phyloP scores from a whole-genome alignment of 2,888 invertebrate genomes.

The Sipha maydis region DNA sequence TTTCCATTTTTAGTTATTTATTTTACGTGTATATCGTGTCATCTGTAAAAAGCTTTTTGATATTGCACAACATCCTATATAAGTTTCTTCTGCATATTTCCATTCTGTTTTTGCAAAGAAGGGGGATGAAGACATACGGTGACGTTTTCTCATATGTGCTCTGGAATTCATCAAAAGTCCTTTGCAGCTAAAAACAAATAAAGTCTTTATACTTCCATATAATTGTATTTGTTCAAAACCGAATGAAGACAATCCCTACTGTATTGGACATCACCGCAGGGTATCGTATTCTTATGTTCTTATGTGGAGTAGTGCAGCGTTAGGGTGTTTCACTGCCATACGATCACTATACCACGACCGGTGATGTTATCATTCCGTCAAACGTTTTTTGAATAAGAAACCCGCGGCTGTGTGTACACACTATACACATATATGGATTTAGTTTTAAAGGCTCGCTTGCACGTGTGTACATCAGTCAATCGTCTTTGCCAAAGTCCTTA shows the following conservation, averaged over 20 bases:
- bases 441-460: not conserved
- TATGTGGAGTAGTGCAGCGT: not conserved
- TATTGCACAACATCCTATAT: not conserved
- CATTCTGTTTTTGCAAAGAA: not conserved
- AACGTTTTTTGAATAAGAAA: not conserved
- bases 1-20: not conserved
- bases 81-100: not conserved
- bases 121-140: not conserved
- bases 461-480: not conserved
- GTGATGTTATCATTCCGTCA: constrained; percentile 1
- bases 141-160: constrained; percentile 12
- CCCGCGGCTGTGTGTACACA: not conserved
- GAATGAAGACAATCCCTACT: constrained; percentile 27
- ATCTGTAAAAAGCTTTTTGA: constrained; percentile 13
- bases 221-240: constrained; percentile 39
- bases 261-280: constrained; percentile 29
- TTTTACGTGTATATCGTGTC: not conserved
- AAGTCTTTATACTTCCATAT: not conserved
- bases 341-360: not conserved
- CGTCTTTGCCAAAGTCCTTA: not conserved
- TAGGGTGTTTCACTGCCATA: not conserved
- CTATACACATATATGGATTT: not conserved
- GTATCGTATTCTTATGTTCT: constrained; percentile 32
- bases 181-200: constrained; percentile 29
- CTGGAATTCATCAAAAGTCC: constrained; percentile 30